Evolutionary conservation across 2,797 vertebrate genomes (phyloP), one percentile per base, ranked within the genome.

Genomic region (Trachops cirrhosus): DNA sequence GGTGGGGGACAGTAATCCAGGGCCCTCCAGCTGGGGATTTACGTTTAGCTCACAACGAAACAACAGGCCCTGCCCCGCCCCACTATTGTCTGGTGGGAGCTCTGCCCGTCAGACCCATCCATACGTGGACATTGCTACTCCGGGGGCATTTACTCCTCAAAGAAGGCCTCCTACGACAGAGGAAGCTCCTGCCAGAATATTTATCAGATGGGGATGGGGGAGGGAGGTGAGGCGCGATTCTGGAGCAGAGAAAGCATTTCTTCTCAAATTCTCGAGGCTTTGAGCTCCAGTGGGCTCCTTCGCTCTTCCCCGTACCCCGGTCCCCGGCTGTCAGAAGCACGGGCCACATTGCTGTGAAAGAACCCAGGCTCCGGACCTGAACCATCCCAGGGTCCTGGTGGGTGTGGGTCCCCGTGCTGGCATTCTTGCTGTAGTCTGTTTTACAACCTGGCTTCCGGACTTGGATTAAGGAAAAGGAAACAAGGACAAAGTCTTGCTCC

Each of bases 371-470:
- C 6, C 24, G 1, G 3, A 44, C 6, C 44, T 7, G n/a, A 32
- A 19, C 29, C 52, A 26, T 12, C 15, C 0, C 39, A 3, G 14
- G 24, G 59, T 68, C 29, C 62, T 0, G 1, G 21, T 1, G 1
- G 41, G 50, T 44, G 2, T 34, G 24, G 52, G 16, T 14, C 46
- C 34, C 32, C n/a, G 22, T 0, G 1, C 4, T 37, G 41, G 70
- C 0, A 19, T n/a, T 73, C 12, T 46, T 16, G 52, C 26, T 16
- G 1, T 48, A 57, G 4, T 62, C 10, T 57, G 0, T 10, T 50
- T 62, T 88, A 44, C 29, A 78, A 64, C 26, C 48, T 26, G 50
- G 57, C 11, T n/a, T 79, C 62, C 77, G 26, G 50, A 64, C 73
- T 52, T 44, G 59, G 37, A 14, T n/a, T 52, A 82, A 62, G 18